These are phyloP conservation scores for Drosophila tropicalis DNA, from an alignment of 1,140 invertebrate species.

Conservation along the genomic window DNA sequence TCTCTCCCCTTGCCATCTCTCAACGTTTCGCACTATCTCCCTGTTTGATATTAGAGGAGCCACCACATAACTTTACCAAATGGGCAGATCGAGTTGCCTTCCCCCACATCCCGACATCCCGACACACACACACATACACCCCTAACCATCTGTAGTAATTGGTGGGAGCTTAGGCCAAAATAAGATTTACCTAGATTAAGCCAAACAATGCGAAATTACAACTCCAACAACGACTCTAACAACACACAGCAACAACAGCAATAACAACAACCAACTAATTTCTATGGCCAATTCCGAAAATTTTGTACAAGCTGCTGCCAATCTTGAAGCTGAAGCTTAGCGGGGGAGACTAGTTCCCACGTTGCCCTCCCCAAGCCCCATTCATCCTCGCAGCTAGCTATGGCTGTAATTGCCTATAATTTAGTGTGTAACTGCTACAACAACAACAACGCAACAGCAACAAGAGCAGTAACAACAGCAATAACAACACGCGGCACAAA, in stretches of 20 bases:
- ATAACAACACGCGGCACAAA: slow-evolving; percentile 72
- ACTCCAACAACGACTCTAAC: slow-evolving; percentile 30
- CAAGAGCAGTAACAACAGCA: slow-evolving; percentile 45
- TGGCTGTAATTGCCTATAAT: slow-evolving; percentile 79
- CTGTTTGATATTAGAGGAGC: slow-evolving; percentile 54
- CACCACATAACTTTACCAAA: slow-evolving; percentile 73
- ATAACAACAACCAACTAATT: slow-evolving; percentile 58
- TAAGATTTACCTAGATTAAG: slow-evolving; percentile 77
- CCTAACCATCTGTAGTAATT: slow-evolving; percentile 51
- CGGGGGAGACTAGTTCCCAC: slow-evolving; percentile 44
- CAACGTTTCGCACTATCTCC: background rate
- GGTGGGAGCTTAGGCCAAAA: slow-evolving; percentile 71
- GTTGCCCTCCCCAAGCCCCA: slow-evolving; percentile 34
- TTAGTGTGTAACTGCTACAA: slow-evolving; percentile 77
- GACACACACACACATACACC: slow-evolving; percentile 21
- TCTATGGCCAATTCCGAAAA: slow-evolving; percentile 36
- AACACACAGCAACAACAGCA: slow-evolving; percentile 24
- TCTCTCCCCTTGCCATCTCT: background rate
- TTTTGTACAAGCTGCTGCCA: slow-evolving; percentile 50
- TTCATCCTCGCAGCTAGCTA: background rate
- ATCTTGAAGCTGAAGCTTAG: slow-evolving; percentile 40
- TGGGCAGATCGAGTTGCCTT: slow-evolving; percentile 70
- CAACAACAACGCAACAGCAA: slow-evolving; percentile 39
- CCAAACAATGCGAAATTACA: slow-evolving; percentile 81
- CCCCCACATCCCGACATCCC: background rate